Base-by-base conservation (phyloP, 2,113 vertebrate species). In the Grus americana region DNA sequence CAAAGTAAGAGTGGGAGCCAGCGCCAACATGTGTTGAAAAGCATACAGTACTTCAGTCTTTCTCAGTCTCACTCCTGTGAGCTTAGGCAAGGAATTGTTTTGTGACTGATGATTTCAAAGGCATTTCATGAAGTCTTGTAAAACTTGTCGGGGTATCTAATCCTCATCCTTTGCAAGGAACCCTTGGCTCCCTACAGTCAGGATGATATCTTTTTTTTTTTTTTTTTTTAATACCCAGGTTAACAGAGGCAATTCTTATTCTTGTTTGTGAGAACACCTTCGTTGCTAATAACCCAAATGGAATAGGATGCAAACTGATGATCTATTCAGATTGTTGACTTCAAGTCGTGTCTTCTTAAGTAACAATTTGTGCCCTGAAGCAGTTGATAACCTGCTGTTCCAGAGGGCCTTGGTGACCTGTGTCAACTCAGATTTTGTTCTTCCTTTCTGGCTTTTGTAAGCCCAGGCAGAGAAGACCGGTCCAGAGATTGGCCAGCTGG, bases 1-100 rank as follows among this genome's bases (percentile, higher is more conserved):
- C 29, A 55, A 55, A 79, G 62, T 47, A 61, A 54, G 70, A n/a
- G 66, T 50, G 3, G 3, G 38, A 75, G 62, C 15, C 52, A 55
- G n/a, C 57, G 82, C 21, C 66, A 38, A 0, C 12, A 12, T 1
- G 3, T 21, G 11, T 23, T 84, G 55, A 16, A 50, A 75, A 47
- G 46, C 12, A 1, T 42, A 7, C 0, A 0, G 3, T 15, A 9
- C 57, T 58, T 70, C 46, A 42, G 36, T 81, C 62, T 57, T 73
- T 68, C 40, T 68, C 54, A 57, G 50, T 66, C 27, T 84, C 59
- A 18, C 50, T 71, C 5, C 1, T n/a, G 4, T n/a, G 44, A 88
- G 15, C 6, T 78, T 32, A 42, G 29, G 49, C 36, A 63, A 52
- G 61, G 57, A 82, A 40, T 63, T 78, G 10, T 63, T 79, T 79